Base-by-base conservation (phyloP, 2,797 vertebrate species). In the Urosaurus nigricauda region DNA sequence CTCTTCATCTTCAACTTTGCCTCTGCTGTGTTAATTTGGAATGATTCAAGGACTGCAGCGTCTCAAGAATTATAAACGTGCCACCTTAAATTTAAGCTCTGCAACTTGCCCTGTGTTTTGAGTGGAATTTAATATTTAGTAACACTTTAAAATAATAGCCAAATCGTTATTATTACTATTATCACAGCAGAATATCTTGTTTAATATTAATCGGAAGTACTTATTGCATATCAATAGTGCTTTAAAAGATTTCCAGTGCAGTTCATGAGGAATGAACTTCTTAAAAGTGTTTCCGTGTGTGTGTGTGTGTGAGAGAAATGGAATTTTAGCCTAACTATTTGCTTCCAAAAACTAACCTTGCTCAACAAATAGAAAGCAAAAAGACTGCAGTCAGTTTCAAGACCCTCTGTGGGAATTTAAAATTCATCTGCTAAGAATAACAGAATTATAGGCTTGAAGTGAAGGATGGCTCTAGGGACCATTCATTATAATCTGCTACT, bases 91-190 rank as follows among this genome's bases (percentile, higher is more conserved):
- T 94, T 88, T 93, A 90, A 84, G 94, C 92, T 90, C 2, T 70
- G 75, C 88, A 89, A 91, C 90, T 93, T 95, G 90, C 35, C 71
- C 90, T 94, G 88, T 92, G 93, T 94, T 95, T 96, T 94, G 78
- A 93, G 90, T 95, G 86, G 93, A 94, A 93, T 93, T 95, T 95
- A 94, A 29, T 93, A 94, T 95, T 97, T 95, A 95, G 92, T 93
- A 95, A 95, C 93, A 91, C 91, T 96, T 95, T 90, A 94, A 94
- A 96, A 94, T 96, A 96, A 95, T 94, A 89, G 88, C 91, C 19
- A 65, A 93, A 94, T 94, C 91, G 89, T 96, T 92, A 93, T 94
- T 90, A 92, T 95, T 94, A 93, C 90, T 94, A 93, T 89, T 93
- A 94, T 93, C 73, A 68, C 85, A 93, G 83, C 87, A 89, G 92